Base-by-base conservation (phyloP, 1,140 invertebrate genomes). In the Panagrolaimus sp. region DNA sequence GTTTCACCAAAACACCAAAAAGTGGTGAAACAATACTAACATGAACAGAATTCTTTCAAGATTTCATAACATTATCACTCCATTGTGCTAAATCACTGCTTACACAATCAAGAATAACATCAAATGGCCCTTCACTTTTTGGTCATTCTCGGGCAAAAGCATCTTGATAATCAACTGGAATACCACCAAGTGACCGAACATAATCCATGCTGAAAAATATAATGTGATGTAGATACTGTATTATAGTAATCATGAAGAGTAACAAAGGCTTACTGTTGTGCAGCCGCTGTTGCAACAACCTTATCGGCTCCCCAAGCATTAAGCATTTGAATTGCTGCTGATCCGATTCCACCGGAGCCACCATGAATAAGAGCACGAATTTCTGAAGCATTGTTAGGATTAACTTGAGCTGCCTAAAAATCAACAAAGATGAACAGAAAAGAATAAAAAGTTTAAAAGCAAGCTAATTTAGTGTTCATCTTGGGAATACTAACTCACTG, bases 311-410 rank as follows among this genome's bases (percentile, higher is more conserved):
- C 88, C 88, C 91, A 91, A 1, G 89, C 86, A 82, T 90, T 90
- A 28, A 93, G 84, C 48, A 94, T 80, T 85, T 94, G 92, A 74
- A 93, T 87, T 38, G 91, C 90, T 74, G 90, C 83, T 7, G 89
- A 89, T 38, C 94, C 94, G 5, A 96, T 91, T 26, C 92, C 92
- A 12, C 94, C 94, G 63, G 92, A 89, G 12, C 90, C 92, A 58
- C 93, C 93, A 62, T 94, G 84, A 15, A 96, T 88, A 17, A 96
- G 85, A 21, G 92, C 87, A 75, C 88, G 88, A 74, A 84, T 85
- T 43, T 72, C 83, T 79, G 79, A 73, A 73, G 83, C 70, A 47
- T 78, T 84, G 75, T 84, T 84, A 46, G 85, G 84, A 71, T 83
- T 84, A 43, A 89, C 78, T 65, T 87, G 87, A 15, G 88, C 89